Base-by-base conservation (phyloP, 2,797 vertebrate species). In the Clarias laeviceps region DNA sequence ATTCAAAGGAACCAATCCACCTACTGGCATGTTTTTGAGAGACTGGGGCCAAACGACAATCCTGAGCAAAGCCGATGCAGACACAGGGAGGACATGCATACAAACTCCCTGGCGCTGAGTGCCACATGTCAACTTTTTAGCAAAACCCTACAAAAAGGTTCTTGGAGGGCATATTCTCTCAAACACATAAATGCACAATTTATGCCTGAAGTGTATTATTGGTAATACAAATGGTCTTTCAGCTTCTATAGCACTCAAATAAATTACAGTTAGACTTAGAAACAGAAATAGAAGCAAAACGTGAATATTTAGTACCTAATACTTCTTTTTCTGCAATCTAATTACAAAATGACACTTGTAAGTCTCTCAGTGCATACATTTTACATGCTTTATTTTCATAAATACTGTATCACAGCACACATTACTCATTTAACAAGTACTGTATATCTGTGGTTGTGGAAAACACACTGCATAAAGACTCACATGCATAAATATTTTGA, bases 331-430 rank as follows among this genome's bases (percentile, higher is more conserved):
- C 80, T 65, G 73, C 40, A 84, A 83, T 86, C 76, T 86, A 89
- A 88, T 90, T 90, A 85, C 88, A 86, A 76, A 76, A 86, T 76
- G 81, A 29, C 76, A 85, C 86, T 88, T 87, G 82, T 87, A 70
- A 72, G 66, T 81, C 76, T 70, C 85, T 82, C 34, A 72, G 61
- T 76, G 84, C 79, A 82, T 87, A 85, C 57, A 83, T 78, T 84
- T 78, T 85, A 80, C 64, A 85, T 69, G 70, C n/a, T 24, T 59
- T 73, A 87, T 90, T 88, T 88, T 32, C 86, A 89, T 89, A 90
- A 87, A 88, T 90, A n/a, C n/a, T n/a, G n/a, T n/a, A 85, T 88
- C 77, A 88, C 27, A 69, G 61, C 73, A 83, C 76, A 81, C 78
- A 64, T 84, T 85, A 81, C 27, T 50, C 17, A 86, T 80, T 83